Evolutionary conservation across 2,113 vertebrate genomes (phyloP).

Genomic region (Kryptolebias marmoratus): DNA sequence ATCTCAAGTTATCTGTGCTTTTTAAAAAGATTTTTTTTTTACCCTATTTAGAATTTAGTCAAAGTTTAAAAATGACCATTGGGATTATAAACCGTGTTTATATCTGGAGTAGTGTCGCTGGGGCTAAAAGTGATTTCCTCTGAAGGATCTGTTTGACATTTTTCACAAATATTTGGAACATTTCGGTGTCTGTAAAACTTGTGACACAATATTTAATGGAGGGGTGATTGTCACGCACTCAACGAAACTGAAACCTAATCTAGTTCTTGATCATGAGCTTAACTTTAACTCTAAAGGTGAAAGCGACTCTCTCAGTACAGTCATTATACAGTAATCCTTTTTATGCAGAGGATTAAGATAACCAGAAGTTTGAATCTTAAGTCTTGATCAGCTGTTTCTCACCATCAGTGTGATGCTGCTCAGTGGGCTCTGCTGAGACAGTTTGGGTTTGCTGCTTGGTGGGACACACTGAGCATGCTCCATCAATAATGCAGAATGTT

Average conservation of each 20-base stretch:
- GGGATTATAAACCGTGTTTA: too few relatives aligned
- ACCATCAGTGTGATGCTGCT: conserved; percentile 8
- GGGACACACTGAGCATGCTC: conserved; percentile 55
- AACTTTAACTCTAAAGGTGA: too few relatives aligned
- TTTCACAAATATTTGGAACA: neutral
- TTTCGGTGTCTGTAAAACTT: neutral
- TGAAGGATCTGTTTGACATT: neutral
- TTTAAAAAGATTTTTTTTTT: too few relatives aligned
- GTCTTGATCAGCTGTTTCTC: neutral
- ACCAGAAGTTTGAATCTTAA: neutral
- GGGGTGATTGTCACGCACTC: neutral
- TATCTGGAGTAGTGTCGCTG: too few relatives aligned
- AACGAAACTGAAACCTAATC: neutral
- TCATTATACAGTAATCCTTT: too few relatives aligned
- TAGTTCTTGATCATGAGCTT: too few relatives aligned
- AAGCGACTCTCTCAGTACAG: too few relatives aligned
- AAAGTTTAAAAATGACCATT: too few relatives aligned
- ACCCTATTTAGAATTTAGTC: too few relatives aligned
- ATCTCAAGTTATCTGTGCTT: too few relatives aligned
- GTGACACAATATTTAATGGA: neutral
- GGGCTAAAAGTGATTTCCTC: too few relatives aligned
- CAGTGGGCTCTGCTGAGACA: conserved; percentile 58
- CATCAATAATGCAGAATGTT: conserved; percentile 83
- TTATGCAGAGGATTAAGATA: too few relatives aligned
- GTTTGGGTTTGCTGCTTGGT: conserved; percentile 53